Conservation (phyloP, 2,797 vertebrate species). For the Amblyraja radiata region DNA sequence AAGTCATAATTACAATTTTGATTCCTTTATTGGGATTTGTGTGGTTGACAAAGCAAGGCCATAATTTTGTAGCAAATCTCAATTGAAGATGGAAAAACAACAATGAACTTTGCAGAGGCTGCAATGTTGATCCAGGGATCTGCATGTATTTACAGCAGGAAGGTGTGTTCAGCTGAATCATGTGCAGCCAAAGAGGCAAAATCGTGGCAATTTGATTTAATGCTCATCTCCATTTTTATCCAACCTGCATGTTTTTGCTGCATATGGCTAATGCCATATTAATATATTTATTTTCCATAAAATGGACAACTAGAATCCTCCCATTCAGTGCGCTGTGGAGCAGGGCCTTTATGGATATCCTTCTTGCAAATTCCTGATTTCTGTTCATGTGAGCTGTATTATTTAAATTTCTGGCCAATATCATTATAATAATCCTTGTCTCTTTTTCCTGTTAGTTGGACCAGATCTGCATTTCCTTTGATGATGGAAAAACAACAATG, state of each 20-base stretch:
- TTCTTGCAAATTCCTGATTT: neutral
- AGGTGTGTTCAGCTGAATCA: constrained; percentile 60
- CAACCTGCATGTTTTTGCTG: neutral
- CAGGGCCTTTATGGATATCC: no score
- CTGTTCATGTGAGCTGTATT: neutral
- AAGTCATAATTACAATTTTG: neutral
- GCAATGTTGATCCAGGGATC: constrained; percentile 88
- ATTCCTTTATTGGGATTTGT: no score
- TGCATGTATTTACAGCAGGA: constrained; percentile 83
- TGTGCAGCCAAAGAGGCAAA: no score
- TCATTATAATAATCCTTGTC: no score
- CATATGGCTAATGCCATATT: neutral
- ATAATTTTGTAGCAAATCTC: neutral
- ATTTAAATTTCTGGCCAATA: neutral
- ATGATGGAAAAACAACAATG: constrained; percentile 77
- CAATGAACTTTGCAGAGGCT: constrained; percentile 85
- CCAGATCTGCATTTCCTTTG: constrained; percentile 81
- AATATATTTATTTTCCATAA: neutral
- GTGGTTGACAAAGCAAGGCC: no score
- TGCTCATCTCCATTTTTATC: neutral
- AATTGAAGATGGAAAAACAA: constrained; percentile 71
- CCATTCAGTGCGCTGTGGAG: neutral
- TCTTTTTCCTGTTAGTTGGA: constrained; percentile 64
- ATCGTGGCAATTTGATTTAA: neutral
- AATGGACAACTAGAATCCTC: neutral